Evolutionary conservation across 1,140 invertebrate species (phyloP), one percentile per base, ranked within the genome.

Genomic region (Scaptomyza montana): DNA sequence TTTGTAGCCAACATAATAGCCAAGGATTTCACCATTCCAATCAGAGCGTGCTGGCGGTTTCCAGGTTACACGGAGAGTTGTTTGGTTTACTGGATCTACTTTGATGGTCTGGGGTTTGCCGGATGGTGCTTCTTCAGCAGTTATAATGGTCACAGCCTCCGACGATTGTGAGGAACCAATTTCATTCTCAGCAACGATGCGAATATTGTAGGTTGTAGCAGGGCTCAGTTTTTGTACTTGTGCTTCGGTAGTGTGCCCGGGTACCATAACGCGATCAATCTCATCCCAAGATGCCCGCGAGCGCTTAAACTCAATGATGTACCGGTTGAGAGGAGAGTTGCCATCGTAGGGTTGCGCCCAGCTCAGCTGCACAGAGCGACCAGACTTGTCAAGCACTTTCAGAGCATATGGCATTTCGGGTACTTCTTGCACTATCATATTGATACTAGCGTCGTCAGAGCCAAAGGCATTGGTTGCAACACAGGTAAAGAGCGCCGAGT

Each of bases 341-440:
- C 98, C 98, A 91, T 98, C 96, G 92, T 98, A 99, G 12, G 98
- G 98, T 57, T 96, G 95, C 25, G 96, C 96, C 98, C 98, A 99
- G 12, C 96, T 96, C 2, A 99, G 93, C 87, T 97, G 96, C 49
- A 98, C 96, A 6, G 96, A 96, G 69, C 97, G 94, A 74, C 98
- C 98, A 61, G 96, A 97, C 93, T 98, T 97, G 91, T 98, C 97
- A 43, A 98, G 93, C 19, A 99, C 96, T 92, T 97, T 98, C 13
- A 98, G 92, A 77, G 96, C 96, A 87, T 96, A 96, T 0, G 98
- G 98, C 55, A 97, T 95, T 93, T 99, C 98, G 3, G 98, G 98
- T 39, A 96, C 96, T 94, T 99, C 98, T 95, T 98, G 98, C 68
- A 99, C 96, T 84, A 98, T 98, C 93, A 99, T 95, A 90, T 98